Evolutionary conservation across 2,888 invertebrate species (phyloP).

Genomic region (Lasioglossum lativentre): DNA sequence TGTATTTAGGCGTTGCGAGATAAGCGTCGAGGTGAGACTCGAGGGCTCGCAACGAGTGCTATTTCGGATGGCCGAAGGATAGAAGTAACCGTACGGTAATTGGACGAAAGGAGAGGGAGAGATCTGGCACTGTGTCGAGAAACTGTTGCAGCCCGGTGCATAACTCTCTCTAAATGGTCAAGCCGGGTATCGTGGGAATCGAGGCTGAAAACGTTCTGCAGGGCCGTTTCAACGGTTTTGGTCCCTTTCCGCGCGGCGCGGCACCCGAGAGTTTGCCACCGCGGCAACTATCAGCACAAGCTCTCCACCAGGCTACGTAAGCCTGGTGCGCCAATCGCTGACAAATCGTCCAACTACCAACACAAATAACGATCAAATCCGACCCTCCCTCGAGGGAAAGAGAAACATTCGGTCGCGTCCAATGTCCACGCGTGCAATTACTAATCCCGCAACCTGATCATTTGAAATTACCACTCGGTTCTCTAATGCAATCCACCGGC

Average conservation of each 20-base stretch:
- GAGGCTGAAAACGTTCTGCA: slow-evolving; percentile 47
- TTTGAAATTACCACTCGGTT: slow-evolving; percentile 32
- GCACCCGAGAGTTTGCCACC: slow-evolving; percentile 6
- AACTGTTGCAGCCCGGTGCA: slow-evolving; percentile 39
- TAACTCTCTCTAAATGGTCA: slow-evolving; percentile 52
- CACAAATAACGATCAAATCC: slow-evolving; percentile 28
- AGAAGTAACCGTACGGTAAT: slow-evolving; percentile 18
- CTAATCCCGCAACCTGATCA: slow-evolving; percentile 15
- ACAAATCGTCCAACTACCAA: slow-evolving; percentile 23
- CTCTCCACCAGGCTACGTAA: neutral
- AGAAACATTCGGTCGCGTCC: neutral
- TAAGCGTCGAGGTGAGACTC: slow-evolving; percentile 27
- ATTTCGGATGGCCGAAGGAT: slow-evolving; percentile 14
- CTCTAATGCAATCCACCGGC: slow-evolving; percentile 22
- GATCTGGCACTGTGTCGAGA: slow-evolving; percentile 34
- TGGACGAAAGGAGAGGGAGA: slow-evolving; percentile 29
- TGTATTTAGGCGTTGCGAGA: slow-evolving; percentile 28
- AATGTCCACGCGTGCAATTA: slow-evolving; percentile 20
- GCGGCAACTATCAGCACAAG: neutral
- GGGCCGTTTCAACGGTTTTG: slow-evolving; percentile 8
- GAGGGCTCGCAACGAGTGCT: neutral
- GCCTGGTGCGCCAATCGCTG: neutral
- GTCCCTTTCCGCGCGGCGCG: slow-evolving; percentile 22
- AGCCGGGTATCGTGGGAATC: slow-evolving; percentile 62
- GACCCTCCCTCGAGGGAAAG: neutral